These are phyloP conservation scores for Actenoides hombroni DNA, from an alignment of 2,113 vertebrate genomes.

Conservation along the genomic window DNA sequence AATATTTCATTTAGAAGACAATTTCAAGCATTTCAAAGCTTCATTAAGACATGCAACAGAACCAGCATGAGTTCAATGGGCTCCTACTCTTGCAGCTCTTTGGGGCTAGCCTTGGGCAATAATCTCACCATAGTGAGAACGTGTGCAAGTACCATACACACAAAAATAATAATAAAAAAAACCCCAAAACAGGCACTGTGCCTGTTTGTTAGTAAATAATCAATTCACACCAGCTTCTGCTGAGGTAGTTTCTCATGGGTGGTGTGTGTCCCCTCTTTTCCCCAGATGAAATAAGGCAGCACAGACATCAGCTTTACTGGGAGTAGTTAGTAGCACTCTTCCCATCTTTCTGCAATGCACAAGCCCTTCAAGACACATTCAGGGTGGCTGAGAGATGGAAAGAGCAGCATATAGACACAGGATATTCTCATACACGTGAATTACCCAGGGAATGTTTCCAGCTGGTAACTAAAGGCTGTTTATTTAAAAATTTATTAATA, in stretches of 20 bases:
- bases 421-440: neutral
- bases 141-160: neutral
- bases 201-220: slow-evolving; percentile 36
- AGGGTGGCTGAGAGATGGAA: neutral
- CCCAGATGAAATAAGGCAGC: neutral
- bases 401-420: neutral
- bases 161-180: slow-evolving; percentile 7
- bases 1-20: slow-evolving; percentile 30
- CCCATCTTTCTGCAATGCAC: neutral
- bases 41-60: slow-evolving; percentile 1
- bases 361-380: neutral
- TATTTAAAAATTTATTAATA: no score
- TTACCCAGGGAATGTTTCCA: neutral
- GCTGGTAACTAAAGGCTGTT: neutral
- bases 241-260: neutral
- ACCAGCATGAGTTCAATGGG: neutral
- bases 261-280: neutral
- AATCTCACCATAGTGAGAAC: neutral
- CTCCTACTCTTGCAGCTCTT: neutral
- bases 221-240: neutral
- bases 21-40: slow-evolving; percentile 32
- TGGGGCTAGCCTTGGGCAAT: neutral
- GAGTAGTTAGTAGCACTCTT: neutral
- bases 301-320: neutral
- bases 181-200: neutral